Percentiles rank a stretch among this genome's conserved stretches.
Evolutionary conservation across 2,113 vertebrate species (phyloP).

Genomic region (Carassius auratus): DNA sequence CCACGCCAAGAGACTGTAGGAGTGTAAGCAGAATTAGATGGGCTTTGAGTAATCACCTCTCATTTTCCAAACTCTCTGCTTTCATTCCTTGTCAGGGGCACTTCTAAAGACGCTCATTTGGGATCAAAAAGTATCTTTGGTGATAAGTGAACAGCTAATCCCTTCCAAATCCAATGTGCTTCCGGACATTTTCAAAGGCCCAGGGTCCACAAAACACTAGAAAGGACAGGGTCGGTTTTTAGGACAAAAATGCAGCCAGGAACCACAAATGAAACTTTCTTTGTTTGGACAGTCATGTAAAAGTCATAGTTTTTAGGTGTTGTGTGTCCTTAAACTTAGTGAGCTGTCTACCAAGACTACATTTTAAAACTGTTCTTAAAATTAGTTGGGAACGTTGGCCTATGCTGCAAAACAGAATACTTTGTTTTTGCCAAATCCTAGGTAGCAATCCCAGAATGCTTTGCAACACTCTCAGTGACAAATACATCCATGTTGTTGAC

Average conservation of each 20-base stretch:
- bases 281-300: too few species aligned
- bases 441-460: background rate
- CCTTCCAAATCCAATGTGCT: slow-evolving; percentile 1
- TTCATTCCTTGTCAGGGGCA: background rate
- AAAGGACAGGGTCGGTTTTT: background rate
- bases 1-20: background rate
- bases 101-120: slow-evolving; percentile 32
- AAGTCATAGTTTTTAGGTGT: too few species aligned
- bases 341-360: background rate
- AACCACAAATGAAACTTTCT: too few species aligned
- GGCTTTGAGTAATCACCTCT: slow-evolving; percentile 47
- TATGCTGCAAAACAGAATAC: background rate
- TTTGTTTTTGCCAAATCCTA: background rate
- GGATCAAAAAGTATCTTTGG: slow-evolving; percentile 16
- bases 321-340: background rate
- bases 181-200: slow-evolving; percentile 27
- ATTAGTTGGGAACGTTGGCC: background rate
- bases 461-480: background rate
- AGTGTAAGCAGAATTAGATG: slow-evolving; percentile 41
- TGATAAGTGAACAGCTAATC: slow-evolving; percentile 25
- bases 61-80: background rate
- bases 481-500: background rate
- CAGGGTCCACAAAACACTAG: background rate
- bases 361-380: background rate
- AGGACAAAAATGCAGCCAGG: background rate